Conservation (phyloP, 2,797 vertebrate species). For the Acanthurus tractus region DNA sequence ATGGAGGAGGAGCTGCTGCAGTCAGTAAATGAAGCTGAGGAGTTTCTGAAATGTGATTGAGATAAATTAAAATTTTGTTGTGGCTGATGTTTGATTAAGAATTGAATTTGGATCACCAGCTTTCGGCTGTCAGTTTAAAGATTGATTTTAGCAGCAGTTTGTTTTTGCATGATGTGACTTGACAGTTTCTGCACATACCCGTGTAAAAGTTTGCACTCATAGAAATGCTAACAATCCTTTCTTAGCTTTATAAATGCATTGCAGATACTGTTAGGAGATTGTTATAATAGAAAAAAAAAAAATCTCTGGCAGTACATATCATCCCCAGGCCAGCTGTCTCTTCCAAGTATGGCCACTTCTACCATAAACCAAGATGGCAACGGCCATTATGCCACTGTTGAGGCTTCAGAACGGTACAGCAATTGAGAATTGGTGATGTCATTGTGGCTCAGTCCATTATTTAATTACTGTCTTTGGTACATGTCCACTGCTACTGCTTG, state of each 20-base stretch:
- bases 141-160: constrained; percentile 48
- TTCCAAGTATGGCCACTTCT: too few species aligned
- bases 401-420: too few species aligned
- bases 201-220: constrained; percentile 15
- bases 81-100: constrained; percentile 35
- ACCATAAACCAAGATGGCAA: too few species aligned
- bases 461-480: too few species aligned
- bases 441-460: too few species aligned
- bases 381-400: too few species aligned
- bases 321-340: too few species aligned
- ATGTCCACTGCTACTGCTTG: neutral
- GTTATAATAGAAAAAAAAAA: too few species aligned
- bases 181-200: constrained; percentile 1
- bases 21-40: constrained; percentile 48
- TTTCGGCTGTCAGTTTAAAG: constrained; percentile 31
- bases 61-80: constrained; percentile 48
- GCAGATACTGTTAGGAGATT: neutral
- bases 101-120: constrained; percentile 46
- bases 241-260: constrained; percentile 2
- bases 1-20: constrained; percentile 27
- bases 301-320: too few species aligned
- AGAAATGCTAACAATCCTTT: constrained; percentile 14
- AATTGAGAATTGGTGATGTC: too few species aligned
- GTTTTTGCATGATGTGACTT: constrained; percentile 31
- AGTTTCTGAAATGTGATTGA: constrained; percentile 36